Percentiles rank a stretch among this genome's conserved stretches.
Conservation (phyloP, 2,113 vertebrate genomes). For the Furnarius figulus region DNA sequence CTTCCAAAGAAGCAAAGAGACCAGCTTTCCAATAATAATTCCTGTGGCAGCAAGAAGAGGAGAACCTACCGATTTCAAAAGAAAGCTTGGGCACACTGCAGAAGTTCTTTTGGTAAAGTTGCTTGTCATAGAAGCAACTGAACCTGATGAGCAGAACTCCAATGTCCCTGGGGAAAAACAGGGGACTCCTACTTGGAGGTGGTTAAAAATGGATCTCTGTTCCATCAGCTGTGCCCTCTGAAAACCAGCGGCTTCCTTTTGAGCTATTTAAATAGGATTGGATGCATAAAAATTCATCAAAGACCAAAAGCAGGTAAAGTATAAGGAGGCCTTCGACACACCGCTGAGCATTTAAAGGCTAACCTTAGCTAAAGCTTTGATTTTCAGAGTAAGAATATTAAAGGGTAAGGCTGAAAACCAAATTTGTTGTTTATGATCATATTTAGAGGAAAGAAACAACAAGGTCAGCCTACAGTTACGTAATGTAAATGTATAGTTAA, state of each 20-base stretch:
- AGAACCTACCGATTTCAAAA: background rate
- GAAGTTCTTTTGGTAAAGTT: background rate
- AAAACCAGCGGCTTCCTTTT: background rate
- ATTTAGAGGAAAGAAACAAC: background rate
- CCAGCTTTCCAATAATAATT: background rate
- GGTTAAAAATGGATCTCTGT: background rate
- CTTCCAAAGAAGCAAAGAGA: background rate
- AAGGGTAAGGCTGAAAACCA: background rate
- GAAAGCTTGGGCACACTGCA: background rate
- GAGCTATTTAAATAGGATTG: background rate
- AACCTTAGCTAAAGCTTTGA: background rate
- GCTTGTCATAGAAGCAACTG: background rate
- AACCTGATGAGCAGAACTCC: background rate
- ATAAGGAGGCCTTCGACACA: background rate
- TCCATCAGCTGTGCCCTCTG: background rate
- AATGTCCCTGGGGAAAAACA: background rate
- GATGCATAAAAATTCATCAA: background rate
- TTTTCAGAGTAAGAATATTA: background rate
- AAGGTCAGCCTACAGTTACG: background rate
- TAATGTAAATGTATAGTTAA: background rate
- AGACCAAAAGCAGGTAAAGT: background rate
- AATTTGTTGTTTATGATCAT: background rate
- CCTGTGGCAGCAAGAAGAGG: background rate
- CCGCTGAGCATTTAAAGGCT: background rate
- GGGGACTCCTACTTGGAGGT: background rate